These are phyloP conservation scores for Dunckerocampus dactyliophorus DNA, from an alignment of 2,113 vertebrate genomes.

Conservation along the genomic window DNA sequence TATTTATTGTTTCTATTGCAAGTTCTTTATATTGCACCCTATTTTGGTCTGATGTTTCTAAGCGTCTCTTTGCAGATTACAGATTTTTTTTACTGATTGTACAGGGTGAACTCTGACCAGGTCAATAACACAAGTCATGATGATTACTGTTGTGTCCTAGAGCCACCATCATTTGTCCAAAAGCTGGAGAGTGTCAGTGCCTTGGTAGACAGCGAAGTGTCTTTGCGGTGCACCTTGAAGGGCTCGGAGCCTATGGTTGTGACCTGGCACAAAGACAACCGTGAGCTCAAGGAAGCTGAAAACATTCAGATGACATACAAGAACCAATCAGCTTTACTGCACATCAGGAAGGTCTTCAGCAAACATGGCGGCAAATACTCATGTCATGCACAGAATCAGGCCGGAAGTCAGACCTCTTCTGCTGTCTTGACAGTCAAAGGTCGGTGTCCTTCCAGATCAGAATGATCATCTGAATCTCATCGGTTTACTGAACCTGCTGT, in stretches of 20 bases:
- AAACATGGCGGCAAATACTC: constrained; percentile 89
- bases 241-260: constrained; percentile 88
- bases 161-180: constrained; percentile 87
- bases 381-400: constrained; percentile 95
- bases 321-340: constrained; percentile 82
- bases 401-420: constrained; percentile 90
- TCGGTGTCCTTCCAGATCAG: constrained; percentile 65
- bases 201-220: constrained; percentile 80
- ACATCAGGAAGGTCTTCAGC: constrained; percentile 81
- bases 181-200: constrained; percentile 87
- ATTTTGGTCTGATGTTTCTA: not conserved
- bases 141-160: constrained; percentile 61
- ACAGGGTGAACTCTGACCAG: not conserved
- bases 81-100: not conserved
- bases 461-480: not conserved
- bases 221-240: constrained; percentile 84
- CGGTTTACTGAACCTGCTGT: not conserved
- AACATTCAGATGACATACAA: constrained; percentile 86
- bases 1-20: too few species aligned
- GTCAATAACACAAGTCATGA: not conserved
- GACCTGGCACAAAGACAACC: constrained; percentile 92
- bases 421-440: constrained; percentile 91
- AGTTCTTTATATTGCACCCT: too few species aligned
- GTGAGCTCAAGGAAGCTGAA: constrained; percentile 87
- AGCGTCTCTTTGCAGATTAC: not conserved